Evolutionary conservation across 2,113 vertebrate species (phyloP).

Genomic region (Cyprinodon tularosa): DNA sequence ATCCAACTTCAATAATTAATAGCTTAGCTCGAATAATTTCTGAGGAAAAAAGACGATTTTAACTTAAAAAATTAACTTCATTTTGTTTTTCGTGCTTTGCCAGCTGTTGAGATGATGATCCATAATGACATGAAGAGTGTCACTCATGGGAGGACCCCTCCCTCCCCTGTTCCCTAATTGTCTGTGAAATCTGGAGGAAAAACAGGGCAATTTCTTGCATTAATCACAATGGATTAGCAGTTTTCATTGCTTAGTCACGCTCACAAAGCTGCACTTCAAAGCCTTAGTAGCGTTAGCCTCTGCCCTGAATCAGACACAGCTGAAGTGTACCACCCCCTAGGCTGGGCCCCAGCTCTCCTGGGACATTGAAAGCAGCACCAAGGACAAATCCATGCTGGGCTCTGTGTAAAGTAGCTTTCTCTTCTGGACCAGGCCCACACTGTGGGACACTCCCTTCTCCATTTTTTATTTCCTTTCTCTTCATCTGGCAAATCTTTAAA

Average conservation of each 20-base stretch:
- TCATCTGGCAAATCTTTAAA: neutral
- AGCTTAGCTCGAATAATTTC: too few species aligned
- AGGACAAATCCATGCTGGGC: conserved; percentile 57
- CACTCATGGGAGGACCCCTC: conserved; percentile 32
- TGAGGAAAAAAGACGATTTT: too few species aligned
- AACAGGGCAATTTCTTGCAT: conserved; percentile 80
- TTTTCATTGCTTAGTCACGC: conserved; percentile 81
- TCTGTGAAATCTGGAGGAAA: conserved; percentile 59
- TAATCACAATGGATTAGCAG: conserved; percentile 81
- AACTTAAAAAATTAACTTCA: neutral
- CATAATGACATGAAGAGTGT: conserved; percentile 5
- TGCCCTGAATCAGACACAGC: conserved; percentile 45
- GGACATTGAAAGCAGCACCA: conserved; percentile 61
- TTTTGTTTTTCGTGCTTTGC: neutral
- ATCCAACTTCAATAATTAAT: neutral
- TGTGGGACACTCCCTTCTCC: conserved; percentile 7
- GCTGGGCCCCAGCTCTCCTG: conserved; percentile 55
- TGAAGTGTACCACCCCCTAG: conserved; percentile 31
- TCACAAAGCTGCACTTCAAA: conserved; percentile 77
- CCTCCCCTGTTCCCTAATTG: conserved; percentile 21
- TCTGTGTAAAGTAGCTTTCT: conserved; percentile 28
- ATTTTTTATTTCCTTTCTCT: neutral
- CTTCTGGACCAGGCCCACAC: conserved; percentile 13
- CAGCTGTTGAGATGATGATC: neutral
- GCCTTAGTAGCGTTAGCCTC: conserved; percentile 60